Conservation (phyloP, 2,888 invertebrate species). For the Trichogramma evanescens region DNA sequence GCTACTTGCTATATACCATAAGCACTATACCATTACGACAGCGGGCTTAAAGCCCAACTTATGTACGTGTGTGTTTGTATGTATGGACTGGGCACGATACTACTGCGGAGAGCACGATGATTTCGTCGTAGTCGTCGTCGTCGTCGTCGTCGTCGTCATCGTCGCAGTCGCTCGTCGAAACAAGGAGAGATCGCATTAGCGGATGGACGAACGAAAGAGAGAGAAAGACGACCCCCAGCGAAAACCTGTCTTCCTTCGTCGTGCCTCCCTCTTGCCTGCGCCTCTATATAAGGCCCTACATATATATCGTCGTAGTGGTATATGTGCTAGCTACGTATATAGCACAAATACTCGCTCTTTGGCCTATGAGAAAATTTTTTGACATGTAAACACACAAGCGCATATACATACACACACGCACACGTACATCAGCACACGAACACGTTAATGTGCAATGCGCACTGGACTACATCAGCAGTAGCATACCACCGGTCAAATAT, state of each 20-base stretch:
- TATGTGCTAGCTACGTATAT: too few relatives aligned
- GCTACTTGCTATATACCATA: not conserved
- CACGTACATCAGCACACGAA: too few relatives aligned
- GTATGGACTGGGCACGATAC: not conserved
- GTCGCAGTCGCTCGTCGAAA: conserved; percentile 19
- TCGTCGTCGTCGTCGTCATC: too few relatives aligned
- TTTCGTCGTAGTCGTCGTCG: too few relatives aligned
- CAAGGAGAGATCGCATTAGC: conserved; percentile 24
- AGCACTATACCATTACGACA: too few relatives aligned
- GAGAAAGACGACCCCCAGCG: conserved; percentile 34
- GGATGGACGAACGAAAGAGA: conserved; percentile 15
- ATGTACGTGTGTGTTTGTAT: not conserved
- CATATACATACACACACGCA: too few relatives aligned
- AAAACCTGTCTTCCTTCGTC: conserved; percentile 31
- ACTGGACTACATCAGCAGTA: too few relatives aligned
- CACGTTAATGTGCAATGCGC: too few relatives aligned
- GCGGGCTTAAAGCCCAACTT: not conserved
- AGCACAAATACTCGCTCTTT: not conserved
- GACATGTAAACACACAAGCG: conserved; percentile 22
- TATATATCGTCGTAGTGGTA: too few relatives aligned
- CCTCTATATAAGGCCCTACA: too few relatives aligned
- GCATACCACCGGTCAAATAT: not conserved
- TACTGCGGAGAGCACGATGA: conserved; percentile 9
- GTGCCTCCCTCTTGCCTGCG: not conserved
- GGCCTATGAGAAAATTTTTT: conserved; percentile 41